Evolutionary conservation across 2,113 vertebrate genomes (phyloP).

Genomic region (Caloenas nicobarica): DNA sequence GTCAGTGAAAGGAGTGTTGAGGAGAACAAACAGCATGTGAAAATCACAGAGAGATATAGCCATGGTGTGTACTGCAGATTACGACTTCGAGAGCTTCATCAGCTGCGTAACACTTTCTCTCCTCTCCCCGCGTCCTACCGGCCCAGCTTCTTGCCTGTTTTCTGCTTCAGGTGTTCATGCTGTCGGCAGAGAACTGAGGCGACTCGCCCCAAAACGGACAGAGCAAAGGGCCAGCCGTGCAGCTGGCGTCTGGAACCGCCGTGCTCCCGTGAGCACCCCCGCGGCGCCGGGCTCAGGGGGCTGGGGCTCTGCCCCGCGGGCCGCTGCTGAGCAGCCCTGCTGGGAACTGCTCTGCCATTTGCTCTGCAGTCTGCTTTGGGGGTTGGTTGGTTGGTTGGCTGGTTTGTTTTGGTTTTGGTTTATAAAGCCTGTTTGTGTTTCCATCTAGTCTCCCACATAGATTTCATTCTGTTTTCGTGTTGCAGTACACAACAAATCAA

Average conservation of each 20-base stretch:
- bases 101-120: background rate
- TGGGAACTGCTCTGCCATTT: background rate
- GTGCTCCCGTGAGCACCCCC: background rate
- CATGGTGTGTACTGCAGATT: background rate
- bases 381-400: no score
- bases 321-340: background rate
- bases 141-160: background rate
- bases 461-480: background rate
- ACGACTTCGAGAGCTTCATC: background rate
- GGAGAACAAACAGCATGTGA: background rate
- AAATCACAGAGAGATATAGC: background rate
- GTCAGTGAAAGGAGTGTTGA: background rate
- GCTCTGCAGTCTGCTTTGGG: background rate
- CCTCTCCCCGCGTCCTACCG: background rate
- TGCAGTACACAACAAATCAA: background rate
- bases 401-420: background rate
- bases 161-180: background rate
- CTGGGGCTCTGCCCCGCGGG: no score
- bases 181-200: background rate
- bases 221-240: background rate
- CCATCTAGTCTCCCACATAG: background rate
- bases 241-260: background rate
- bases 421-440: background rate
- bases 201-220: background rate
- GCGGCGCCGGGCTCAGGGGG: background rate